Percentiles rank a stretch among this genome's conserved stretches.
Conservation (phyloP, 2,113 vertebrate genomes). For the Xerus inauris region DNA sequence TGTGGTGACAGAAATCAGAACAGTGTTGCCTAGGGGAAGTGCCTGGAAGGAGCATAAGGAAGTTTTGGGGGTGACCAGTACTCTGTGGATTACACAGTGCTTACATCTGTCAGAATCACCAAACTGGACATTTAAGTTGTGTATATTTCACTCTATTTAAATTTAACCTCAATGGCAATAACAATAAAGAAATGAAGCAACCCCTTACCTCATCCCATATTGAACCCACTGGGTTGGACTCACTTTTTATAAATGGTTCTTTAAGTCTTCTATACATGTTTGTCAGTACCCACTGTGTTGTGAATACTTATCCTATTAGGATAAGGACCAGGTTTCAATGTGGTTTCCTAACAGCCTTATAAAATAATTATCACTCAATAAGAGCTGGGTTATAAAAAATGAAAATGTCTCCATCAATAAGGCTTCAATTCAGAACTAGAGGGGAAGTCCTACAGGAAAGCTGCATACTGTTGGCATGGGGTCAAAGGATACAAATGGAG, state of each 20-base stretch:
- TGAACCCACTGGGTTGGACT: background rate
- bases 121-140: background rate
- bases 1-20: background rate
- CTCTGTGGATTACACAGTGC: background rate
- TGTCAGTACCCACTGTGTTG: background rate
- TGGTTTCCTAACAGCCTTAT: background rate
- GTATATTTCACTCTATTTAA: background rate
- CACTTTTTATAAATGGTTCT: background rate
- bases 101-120: background rate
- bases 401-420: background rate
- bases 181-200: background rate
- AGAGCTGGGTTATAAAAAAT: background rate
- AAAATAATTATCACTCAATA: background rate
- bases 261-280: background rate
- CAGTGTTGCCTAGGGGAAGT: background rate
- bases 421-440: background rate
- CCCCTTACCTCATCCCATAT: background rate
- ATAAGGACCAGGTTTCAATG: background rate
- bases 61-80: background rate
- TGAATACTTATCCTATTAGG: background rate
- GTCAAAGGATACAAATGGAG: background rate
- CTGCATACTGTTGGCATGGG: fast-evolving
- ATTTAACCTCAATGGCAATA: background rate
- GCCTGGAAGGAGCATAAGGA: background rate
- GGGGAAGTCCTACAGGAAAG: background rate